These are phyloP conservation scores for Sebastes nivosus DNA, from an alignment of 2,797 vertebrate species.

Conservation along the genomic window DNA sequence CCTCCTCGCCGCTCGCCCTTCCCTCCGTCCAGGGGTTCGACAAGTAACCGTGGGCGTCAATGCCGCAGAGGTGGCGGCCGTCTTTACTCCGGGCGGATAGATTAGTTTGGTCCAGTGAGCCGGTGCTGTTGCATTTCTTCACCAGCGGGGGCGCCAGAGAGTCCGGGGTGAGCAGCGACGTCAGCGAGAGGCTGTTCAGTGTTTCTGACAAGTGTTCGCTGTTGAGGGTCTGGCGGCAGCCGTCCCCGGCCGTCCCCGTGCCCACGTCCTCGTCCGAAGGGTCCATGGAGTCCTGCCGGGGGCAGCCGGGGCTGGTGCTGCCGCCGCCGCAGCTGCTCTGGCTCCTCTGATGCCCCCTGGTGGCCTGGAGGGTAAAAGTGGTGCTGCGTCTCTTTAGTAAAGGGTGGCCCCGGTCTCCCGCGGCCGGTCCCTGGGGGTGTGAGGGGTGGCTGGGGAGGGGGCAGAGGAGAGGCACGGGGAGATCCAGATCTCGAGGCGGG, in stretches of 20 bases:
- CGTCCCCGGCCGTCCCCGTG: conserved; percentile 30
- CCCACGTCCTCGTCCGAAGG: conserved; percentile 87
- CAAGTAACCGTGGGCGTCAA: conserved; percentile 81
- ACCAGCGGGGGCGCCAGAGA: conserved; percentile 72
- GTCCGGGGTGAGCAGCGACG: conserved; percentile 86
- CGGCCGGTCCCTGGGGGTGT: conserved; percentile 42
- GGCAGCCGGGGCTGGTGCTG: conserved; percentile 88
- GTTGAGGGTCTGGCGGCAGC: conserved; percentile 73
- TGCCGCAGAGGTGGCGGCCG: conserved; percentile 74
- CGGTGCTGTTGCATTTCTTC: conserved; percentile 93
- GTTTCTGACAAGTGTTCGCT: conserved; percentile 89
- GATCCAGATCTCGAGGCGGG: conserved; percentile 76
- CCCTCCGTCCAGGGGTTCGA: conserved; percentile 72
- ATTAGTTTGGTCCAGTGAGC: conserved; percentile 80
- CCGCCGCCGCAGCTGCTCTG: conserved; percentile 89
- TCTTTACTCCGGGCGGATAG: conserved; percentile 70
- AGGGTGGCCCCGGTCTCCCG: conserved; percentile 14
- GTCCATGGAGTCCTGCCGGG: conserved; percentile 89
- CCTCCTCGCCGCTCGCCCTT: conserved; percentile 34
- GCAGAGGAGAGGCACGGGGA: conserved; percentile 61
- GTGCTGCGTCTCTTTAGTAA: conserved; percentile 52
- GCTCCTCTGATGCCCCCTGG: conserved; percentile 89
- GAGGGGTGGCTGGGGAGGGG: conserved; percentile 63
- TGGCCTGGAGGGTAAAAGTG: conserved; percentile 80
- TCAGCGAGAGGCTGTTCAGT: conserved; percentile 92